These are phyloP conservation scores for Drosophila ustulata DNA, from an alignment of 2,888 invertebrate species.

Conservation along the genomic window DNA sequence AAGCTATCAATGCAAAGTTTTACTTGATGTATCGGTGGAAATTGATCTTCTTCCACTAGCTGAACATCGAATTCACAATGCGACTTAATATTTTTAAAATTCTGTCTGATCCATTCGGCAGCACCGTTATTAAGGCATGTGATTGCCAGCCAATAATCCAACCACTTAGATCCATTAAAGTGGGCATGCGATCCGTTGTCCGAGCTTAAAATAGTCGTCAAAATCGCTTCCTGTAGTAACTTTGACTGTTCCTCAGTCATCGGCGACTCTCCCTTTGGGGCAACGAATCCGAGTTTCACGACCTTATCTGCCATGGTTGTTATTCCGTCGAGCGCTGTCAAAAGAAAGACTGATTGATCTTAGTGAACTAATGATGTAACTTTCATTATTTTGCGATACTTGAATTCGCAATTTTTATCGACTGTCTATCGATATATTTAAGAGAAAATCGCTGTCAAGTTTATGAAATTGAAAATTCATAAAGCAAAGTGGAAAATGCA, in stretches of 20 bases:
- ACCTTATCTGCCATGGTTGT: background rate
- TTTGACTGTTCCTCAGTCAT: background rate
- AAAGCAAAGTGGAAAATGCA: no score
- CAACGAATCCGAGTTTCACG: background rate
- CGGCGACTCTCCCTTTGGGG: background rate
- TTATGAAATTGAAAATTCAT: no score
- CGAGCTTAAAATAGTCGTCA: background rate
- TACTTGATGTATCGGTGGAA: background rate
- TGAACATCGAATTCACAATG: background rate
- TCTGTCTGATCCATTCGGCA: background rate
- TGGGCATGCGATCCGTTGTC: background rate
- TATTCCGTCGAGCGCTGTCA: no score
- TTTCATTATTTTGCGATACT: no score
- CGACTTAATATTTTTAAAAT: background rate
- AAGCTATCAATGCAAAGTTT: no score
- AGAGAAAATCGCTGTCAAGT: no score
- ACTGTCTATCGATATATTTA: background rate
- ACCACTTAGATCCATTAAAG: background rate
- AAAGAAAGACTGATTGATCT: no score
- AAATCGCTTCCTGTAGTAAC: background rate
- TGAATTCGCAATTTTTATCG: background rate
- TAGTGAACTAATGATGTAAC: background rate
- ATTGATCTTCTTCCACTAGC: background rate
- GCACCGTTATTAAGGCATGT: background rate
- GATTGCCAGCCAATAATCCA: background rate